Percentiles rank a stretch among this genome's conserved stretches.
phyloP scores from a whole-genome alignment of 2,888 invertebrate species.

The Dicycla oo region DNA sequence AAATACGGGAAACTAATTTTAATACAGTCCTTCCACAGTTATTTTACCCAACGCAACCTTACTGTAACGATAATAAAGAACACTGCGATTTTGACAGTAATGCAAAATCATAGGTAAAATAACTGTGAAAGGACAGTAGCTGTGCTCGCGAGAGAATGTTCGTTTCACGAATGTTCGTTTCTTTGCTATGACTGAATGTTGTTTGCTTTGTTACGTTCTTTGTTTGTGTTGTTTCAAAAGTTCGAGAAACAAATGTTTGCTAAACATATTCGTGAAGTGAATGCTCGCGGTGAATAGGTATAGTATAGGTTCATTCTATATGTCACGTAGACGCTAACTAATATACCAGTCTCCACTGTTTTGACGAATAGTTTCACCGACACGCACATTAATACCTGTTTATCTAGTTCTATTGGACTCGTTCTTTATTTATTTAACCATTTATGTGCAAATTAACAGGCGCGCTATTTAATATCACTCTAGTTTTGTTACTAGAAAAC shows the following conservation, averaged over 20 bases:
- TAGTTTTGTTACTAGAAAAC: background rate
- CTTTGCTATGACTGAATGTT: too few species aligned
- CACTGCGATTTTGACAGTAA: background rate
- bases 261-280: background rate
- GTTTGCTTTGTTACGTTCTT: too few species aligned
- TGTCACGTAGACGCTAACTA: background rate
- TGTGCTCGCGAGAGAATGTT: background rate
- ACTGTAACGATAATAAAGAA: background rate
- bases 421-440: slow-evolving; percentile 13
- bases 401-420: slow-evolving; percentile 23
- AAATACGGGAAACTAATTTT: too few species aligned
- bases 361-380: slow-evolving; percentile 15
- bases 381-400: slow-evolving; percentile 11
- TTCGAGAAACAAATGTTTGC: background rate
- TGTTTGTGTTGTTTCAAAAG: background rate
- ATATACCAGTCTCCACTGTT: slow-evolving; percentile 11
- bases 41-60: background rate
- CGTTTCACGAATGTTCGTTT: background rate
- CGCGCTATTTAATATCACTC: slow-evolving; percentile 3
- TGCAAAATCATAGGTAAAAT: background rate
- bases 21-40: background rate
- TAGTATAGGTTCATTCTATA: too few species aligned
- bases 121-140: background rate
- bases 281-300: background rate
- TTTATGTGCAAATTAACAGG: too few species aligned